Conservation (phyloP, 2,113 vertebrate species). For the Leucopternis melanops region DNA sequence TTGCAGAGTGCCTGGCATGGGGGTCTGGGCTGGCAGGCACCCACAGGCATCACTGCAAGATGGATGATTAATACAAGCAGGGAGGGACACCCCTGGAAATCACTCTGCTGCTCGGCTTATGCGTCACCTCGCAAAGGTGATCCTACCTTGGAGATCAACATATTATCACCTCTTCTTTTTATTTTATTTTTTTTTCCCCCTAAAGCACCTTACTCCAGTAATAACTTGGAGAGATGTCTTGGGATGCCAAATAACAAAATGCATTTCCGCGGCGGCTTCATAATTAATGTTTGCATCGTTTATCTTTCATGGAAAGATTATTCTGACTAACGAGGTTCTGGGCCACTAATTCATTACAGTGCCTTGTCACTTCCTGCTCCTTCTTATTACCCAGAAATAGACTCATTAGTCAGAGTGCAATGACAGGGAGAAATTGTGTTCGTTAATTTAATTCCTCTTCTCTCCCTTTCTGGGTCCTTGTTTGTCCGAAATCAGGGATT, state of each 20-base stretch:
- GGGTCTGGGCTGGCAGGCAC: not conserved
- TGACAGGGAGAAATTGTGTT: slow-evolving; percentile 80
- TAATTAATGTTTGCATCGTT: slow-evolving; percentile 89
- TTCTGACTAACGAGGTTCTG: slow-evolving; percentile 87
- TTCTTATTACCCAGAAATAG: slow-evolving; percentile 86
- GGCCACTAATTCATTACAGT: slow-evolving; percentile 83
- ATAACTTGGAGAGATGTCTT: slow-evolving; percentile 65
- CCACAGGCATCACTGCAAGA: not conserved
- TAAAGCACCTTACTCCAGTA: slow-evolving; percentile 13
- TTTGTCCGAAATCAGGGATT: slow-evolving; percentile 62
- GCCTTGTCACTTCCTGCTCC: slow-evolving; percentile 80
- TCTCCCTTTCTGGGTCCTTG: slow-evolving; percentile 45
- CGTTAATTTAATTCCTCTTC: slow-evolving; percentile 78
- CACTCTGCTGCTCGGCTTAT: not conserved
- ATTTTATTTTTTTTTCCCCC: not conserved
- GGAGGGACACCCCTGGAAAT: not conserved
- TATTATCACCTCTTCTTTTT: not conserved
- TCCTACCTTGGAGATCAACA: not conserved
- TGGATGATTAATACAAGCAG: not conserved
- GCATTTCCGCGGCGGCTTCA: slow-evolving; percentile 77
- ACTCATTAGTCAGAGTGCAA: slow-evolving; percentile 79
- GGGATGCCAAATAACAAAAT: slow-evolving; percentile 75
- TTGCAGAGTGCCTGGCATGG: not conserved
- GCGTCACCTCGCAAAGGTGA: not conserved
- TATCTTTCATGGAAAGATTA: slow-evolving; percentile 84